Evolutionary conservation across 1,140 invertebrate species (phyloP), one percentile per base, ranked within the genome.

Genomic region (Lineus longissimus): DNA sequence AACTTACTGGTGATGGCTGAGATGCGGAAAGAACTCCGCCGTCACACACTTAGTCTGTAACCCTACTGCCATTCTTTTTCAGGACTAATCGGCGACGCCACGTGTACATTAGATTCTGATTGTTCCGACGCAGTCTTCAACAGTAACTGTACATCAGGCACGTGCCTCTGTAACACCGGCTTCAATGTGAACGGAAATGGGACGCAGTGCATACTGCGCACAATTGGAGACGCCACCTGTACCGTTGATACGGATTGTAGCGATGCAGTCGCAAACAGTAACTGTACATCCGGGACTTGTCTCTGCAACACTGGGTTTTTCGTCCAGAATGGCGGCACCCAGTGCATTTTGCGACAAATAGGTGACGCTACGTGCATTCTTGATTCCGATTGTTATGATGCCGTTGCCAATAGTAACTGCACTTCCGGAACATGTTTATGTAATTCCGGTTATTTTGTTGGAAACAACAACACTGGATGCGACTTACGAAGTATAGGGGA

Each of bases 371-470:
- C 31, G 4, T 73, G 71, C 60, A 9, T 17, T 13, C 36, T 67
- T 17, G 45, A 65, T 27, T 45, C 55, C 1, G 71, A 73, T 51
- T 73, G 71, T 66, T 25, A 40, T 11, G 63, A 63, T 27, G 66
- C 67, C 2, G 63, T 72, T 23, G 17, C 23, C 41, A 55, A 69
- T 51, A 70, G 69, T 19, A 51, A 57, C 29, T 72, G 71, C 33
- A 54, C 31, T 2, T 57, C 62, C 31, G 55, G 33, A 36, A 59
- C 56, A 11, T 72, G 71, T 33, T 7, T 43, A 2, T 72, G 71
- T 62, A 17, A 55, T 30, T 51, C 56, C n/a, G 70, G 68, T 33
- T 67, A 58, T 33, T 19, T 61, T 13, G 55, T n/a, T 17, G 51
- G 30, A n/a, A 17, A 22, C 22, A 65, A 54, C 15, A 47, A 62